Evolutionary conservation across 2,113 vertebrate species (phyloP), one percentile per base, ranked within the genome.

Genomic region (Planiliza haematocheilus): DNA sequence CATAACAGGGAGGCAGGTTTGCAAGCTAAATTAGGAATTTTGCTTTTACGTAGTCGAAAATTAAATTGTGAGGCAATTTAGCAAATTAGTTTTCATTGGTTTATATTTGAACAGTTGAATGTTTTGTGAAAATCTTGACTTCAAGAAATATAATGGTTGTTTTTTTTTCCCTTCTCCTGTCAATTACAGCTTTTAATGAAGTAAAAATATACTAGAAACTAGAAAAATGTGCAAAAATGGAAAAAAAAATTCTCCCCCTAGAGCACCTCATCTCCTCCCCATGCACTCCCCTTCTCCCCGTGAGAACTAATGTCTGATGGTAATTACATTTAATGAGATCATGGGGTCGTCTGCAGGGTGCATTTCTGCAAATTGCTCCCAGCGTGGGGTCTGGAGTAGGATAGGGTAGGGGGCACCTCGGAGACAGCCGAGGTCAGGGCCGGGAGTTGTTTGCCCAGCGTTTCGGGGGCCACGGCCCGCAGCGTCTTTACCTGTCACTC

Each of bases 291-390:
- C 42, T 2, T 14, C 46, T 56, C 39, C 65, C 52, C 51, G 55
- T 34, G 63, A 70, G 51, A 56, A 85, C 77, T 85, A 83, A 90
- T 85, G 53, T 65, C 87, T 92, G 81, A 88, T 92, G 91, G 89
- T 93, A 93, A 93, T 92, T 89, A 90, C 72, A 84, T 89, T 91
- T 94, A 93, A 93, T 91, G 89, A 91, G 91, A 91, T 90, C 72
- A 84, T 70, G 88, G 71, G 86, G 86, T 92, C 81, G 82, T 91
- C 91, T 86, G 73, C 68, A 48, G 80, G 87, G 78, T 84, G 86
- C 88, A 84, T 79, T 86, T 78, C 73, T 87, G 87, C 88, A 90
- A 92, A 92, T 93, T 91, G 87, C 73, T 90, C 92, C 30, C 93
- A 93, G 91, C 83, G 36, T 87, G 93, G 80, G 88, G 85, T 68